A percentile compares a stretch with the other conserved stretches of the same genome.
Conservation (phyloP, 2,797 vertebrate species). For the Aplochiton taeniatus region DNA sequence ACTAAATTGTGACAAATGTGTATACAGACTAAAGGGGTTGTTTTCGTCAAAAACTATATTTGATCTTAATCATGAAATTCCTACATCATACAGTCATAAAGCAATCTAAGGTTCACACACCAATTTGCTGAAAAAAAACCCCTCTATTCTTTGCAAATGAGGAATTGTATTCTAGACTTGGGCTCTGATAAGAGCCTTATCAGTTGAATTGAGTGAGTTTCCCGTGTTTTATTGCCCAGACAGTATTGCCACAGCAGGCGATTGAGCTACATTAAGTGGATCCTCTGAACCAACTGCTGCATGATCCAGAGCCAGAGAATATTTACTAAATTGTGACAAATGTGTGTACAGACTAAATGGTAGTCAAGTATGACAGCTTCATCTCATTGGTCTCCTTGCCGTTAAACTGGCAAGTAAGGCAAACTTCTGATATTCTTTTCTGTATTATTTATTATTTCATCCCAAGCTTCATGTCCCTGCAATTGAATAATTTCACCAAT, state of each 20-base stretch:
- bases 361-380: neutral
- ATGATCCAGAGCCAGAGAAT: neutral
- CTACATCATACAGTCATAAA: conserved; percentile 34
- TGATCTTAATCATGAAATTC: too few relatives aligned
- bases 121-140: conserved; percentile 24
- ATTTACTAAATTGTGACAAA: too few relatives aligned
- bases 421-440: too few relatives aligned
- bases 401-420: neutral
- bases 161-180: conserved; percentile 64
- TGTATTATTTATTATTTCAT: too few relatives aligned
- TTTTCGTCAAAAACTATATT: too few relatives aligned
- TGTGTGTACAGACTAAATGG: too few relatives aligned
- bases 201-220: conserved; percentile 41
- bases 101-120: conserved; percentile 28
- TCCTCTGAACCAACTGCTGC: conserved; percentile 3
- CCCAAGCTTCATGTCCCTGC: too few relatives aligned
- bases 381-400: too few relatives aligned
- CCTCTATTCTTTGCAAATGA: conserved; percentile 75
- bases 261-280: conserved; percentile 51
- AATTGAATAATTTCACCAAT: neutral
- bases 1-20: too few relatives aligned
- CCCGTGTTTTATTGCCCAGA: conserved; percentile 49
- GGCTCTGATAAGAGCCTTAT: conserved; percentile 73
- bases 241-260: conserved; percentile 72
- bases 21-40: too few relatives aligned